Conservation (phyloP, 2,888 invertebrate genomes). For the Himalopsyche japonica region DNA sequence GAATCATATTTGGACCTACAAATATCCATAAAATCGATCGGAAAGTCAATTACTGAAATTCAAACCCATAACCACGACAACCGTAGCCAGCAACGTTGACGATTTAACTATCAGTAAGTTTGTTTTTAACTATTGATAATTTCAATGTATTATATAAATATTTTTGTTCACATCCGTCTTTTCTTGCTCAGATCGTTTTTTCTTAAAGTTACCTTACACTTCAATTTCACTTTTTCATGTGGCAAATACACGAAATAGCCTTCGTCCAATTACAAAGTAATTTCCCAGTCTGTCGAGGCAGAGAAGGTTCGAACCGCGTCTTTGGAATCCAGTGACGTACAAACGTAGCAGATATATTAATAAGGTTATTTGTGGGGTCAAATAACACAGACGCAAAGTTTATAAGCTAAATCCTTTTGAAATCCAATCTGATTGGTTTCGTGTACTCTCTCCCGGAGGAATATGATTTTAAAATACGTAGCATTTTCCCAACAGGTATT, state of each 20-base stretch:
- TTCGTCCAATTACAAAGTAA: slow-evolving; percentile 37
- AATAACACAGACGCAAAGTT: slow-evolving; percentile 25
- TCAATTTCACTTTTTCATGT: slow-evolving; percentile 19
- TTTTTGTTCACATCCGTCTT: no score
- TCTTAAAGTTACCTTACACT: slow-evolving; percentile 22
- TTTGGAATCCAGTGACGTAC: neutral
- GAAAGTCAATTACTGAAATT: no score
- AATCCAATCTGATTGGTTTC: slow-evolving; percentile 36
- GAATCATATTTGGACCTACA: no score
- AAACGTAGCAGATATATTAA: slow-evolving; percentile 6
- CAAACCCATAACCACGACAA: no score
- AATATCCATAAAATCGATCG: no score
- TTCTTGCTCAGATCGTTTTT: slow-evolving; percentile 9
- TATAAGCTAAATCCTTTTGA: slow-evolving; percentile 30
- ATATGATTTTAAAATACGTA: slow-evolving; percentile 17
- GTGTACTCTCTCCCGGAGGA: slow-evolving; percentile 6
- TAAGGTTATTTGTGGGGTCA: slow-evolving; percentile 23
- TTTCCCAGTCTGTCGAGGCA: slow-evolving; percentile 28
- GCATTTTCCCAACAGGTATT: neutral
- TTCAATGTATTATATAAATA: no score
- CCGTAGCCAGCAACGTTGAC: no score
- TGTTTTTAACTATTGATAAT: no score
- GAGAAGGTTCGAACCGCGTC: neutral
- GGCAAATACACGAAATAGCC: slow-evolving; percentile 36
- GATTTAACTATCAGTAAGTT: no score